Percentiles rank a stretch among this genome's conserved stretches.
phyloP scores from a whole-genome alignment of 2,797 vertebrate genomes.

The Myotis myotis region DNA sequence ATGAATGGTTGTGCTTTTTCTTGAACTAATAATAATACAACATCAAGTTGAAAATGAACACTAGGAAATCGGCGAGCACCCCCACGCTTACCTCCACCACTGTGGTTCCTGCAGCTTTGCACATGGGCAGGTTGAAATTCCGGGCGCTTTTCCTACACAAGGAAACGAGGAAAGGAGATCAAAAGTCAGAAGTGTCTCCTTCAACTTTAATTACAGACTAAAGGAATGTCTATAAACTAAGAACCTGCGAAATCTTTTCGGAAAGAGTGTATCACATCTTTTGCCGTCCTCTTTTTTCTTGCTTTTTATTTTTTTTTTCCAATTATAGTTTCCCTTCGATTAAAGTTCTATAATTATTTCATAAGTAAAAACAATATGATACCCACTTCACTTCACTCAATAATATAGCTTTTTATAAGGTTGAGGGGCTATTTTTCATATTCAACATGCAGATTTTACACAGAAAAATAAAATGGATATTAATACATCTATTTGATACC shows the following conservation, averaged over 20 bases:
- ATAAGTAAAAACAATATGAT: background rate
- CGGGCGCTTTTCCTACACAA: constrained; percentile 93
- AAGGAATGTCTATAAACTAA: background rate
- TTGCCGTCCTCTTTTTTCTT: background rate
- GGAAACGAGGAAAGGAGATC: background rate
- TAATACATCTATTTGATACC: constrained; percentile 21
- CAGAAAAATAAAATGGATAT: background rate
- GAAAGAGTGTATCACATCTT: background rate
- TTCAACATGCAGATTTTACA: background rate
- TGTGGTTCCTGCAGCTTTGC: constrained; percentile 95
- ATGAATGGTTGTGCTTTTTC: background rate
- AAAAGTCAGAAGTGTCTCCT: constrained; percentile 12
- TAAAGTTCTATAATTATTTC: background rate
- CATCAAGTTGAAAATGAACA: background rate
- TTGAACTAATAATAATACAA: background rate
- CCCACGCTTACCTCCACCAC: constrained; percentile 92
- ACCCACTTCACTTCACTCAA: background rate
- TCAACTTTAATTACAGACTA: background rate
- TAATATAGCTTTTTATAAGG: background rate
- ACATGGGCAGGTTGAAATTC: constrained; percentile 99
- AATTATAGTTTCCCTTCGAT: background rate
- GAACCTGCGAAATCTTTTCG: background rate
- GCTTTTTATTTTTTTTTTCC: no score
- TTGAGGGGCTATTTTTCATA: constrained; percentile 13
- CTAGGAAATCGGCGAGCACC: background rate